phyloP scores from a whole-genome alignment of 1,140 invertebrate species.

The Megalopta genalis region DNA sequence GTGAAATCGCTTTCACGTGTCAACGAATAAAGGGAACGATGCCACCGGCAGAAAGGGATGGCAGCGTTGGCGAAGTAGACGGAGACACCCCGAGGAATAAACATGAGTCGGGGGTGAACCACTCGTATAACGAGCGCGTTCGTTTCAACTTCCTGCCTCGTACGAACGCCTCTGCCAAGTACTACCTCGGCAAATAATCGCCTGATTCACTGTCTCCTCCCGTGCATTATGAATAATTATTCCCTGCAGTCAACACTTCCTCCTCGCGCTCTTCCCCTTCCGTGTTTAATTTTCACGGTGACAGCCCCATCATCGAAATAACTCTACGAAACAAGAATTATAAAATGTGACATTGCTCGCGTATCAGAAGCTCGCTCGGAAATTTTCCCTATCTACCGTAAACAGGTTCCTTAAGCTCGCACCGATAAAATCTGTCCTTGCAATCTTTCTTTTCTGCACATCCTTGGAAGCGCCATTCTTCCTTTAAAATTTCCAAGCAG shows the following conservation, averaged over 20 bases:
- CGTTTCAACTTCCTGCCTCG: slow-evolving; percentile 10
- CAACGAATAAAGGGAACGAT: slow-evolving; percentile 12
- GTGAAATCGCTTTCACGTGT: slow-evolving; percentile 37
- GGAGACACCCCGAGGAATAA: slow-evolving; percentile 43
- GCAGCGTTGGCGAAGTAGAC: slow-evolving; percentile 3
- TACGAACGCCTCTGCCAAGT: slow-evolving; percentile 5
- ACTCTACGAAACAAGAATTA: too few species aligned
- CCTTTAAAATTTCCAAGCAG: too few species aligned
- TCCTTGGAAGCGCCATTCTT: too few species aligned
- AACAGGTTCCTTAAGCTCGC: background rate
- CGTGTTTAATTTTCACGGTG: background rate
- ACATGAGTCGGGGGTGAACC: slow-evolving; percentile 27
- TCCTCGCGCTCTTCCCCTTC: background rate
- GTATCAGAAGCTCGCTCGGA: too few species aligned
- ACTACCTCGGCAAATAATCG: slow-evolving; percentile 37
- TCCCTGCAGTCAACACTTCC: background rate
- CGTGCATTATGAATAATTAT: slow-evolving; percentile 37
- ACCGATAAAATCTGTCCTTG: too few species aligned
- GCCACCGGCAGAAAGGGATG: background rate
- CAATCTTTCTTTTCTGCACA: too few species aligned
- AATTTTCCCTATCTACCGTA: background rate
- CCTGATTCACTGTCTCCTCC: slow-evolving; percentile 24
- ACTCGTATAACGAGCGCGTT: slow-evolving; percentile 45
- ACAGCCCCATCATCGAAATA: too few species aligned
- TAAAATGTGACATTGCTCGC: too few species aligned